phyloP scores from a whole-genome alignment of 2,888 invertebrate genomes.

The Polia nebulosa region DNA sequence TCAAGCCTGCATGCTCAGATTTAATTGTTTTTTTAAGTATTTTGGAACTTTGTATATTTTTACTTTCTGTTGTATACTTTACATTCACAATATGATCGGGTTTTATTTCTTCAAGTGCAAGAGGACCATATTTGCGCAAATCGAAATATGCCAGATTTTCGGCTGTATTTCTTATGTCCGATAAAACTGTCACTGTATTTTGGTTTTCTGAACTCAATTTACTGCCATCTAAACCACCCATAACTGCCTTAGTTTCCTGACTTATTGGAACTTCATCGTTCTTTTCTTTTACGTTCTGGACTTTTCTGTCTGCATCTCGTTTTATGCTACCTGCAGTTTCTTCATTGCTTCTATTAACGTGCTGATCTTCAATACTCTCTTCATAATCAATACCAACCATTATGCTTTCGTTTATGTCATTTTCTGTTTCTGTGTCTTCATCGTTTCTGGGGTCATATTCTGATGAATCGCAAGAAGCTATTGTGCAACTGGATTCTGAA shows the following conservation, averaged over 20 bases:
- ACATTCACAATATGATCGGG: constrained; percentile 6
- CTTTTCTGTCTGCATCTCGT: too few species aligned
- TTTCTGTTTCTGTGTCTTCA: not conserved
- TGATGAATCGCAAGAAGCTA: constrained; percentile 5
- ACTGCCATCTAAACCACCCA: not conserved
- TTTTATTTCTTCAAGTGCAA: constrained; percentile 13
- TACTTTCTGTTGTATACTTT: not conserved
- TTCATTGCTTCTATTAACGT: not conserved
- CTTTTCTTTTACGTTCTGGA: too few species aligned
- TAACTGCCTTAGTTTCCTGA: not conserved
- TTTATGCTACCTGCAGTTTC: not conserved
- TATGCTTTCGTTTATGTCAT: not conserved
- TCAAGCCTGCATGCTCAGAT: constrained; percentile 11
- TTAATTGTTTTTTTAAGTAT: constrained; percentile 9
- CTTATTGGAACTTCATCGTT: not conserved
- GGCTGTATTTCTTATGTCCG: constrained; percentile 8
- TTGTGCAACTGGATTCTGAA: constrained; percentile 1
- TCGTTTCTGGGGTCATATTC: constrained; percentile 1
- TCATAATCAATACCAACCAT: not conserved
- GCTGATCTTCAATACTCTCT: not conserved
- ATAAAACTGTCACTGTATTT: constrained; percentile 5
- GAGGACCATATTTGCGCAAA: constrained; percentile 3
- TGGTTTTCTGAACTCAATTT: not conserved
- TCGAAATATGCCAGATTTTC: constrained; percentile 9
- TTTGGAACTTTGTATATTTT: not conserved